A percentile compares a stretch with the other conserved stretches of the same genome.
Evolutionary conservation across 2,113 vertebrate genomes (phyloP).

Genomic region (Columba janthina): DNA sequence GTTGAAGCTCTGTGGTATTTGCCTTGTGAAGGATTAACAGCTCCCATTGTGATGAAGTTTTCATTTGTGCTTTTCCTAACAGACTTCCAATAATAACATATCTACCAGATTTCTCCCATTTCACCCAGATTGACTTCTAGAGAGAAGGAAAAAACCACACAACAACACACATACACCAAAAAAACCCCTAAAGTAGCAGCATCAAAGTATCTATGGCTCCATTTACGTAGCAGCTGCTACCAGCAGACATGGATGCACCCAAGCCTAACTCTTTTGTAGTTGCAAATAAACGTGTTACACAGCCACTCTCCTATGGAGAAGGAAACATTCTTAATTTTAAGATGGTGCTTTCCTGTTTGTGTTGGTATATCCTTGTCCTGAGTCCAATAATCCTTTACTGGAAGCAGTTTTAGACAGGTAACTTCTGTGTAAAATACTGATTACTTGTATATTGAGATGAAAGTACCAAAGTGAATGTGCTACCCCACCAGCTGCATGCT

Average conservation of each 20-base stretch:
- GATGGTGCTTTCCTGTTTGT: neutral
- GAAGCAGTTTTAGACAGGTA: neutral
- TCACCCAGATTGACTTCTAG: neutral
- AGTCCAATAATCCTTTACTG: neutral
- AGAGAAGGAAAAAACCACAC: neutral
- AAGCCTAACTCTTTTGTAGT: neutral
- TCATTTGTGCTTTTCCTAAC: neutral
- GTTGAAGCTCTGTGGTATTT: neutral
- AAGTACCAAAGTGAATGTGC: neutral
- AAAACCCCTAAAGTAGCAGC: neutral
- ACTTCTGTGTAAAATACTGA: neutral
- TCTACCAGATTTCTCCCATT: neutral
- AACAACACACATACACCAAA: too few relatives aligned
- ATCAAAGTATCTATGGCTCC: neutral
- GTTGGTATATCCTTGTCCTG: neutral
- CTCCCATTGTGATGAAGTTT: neutral
- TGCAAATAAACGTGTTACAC: neutral
- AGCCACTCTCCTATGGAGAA: neutral
- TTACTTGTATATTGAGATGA: neutral
- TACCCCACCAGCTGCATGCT: neutral
- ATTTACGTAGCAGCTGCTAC: neutral
- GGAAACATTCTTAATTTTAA: neutral
- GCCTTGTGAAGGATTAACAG: neutral
- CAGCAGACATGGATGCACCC: neutral
- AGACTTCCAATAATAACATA: neutral